A percentile compares a stretch with the other conserved stretches of the same genome.
Conservation (phyloP, 2,888 invertebrate genomes). For the Acanthococcus lagerstroemiae region DNA sequence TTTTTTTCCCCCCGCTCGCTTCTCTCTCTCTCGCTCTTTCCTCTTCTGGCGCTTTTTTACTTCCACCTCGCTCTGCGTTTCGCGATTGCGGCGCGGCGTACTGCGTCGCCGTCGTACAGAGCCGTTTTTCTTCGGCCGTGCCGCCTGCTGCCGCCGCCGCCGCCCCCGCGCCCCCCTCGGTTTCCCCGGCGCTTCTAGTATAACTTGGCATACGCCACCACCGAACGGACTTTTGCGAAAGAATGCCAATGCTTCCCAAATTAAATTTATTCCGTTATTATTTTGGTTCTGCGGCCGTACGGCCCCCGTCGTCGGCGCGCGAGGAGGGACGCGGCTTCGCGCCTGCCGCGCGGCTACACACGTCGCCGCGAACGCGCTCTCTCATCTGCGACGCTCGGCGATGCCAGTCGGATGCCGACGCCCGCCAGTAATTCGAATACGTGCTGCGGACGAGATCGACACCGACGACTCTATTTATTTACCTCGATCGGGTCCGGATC, state of each 20-base stretch:
- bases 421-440: no score
- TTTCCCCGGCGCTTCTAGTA: background rate
- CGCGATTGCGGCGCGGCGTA: constrained; percentile 13
- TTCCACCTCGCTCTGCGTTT: constrained; percentile 1
- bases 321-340: no score
- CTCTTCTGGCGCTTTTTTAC: no score
- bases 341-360: no score
- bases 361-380: no score
- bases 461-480: no score
- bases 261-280: background rate
- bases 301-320: no score
- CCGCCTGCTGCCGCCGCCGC: background rate
- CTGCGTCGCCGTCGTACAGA: constrained; percentile 24
- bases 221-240: constrained; percentile 24
- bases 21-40: background rate
- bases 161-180: background rate
- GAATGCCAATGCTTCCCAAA: constrained; percentile 26
- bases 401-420: no score
- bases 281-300: no score
- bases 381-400: no score
- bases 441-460: no score
- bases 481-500: no score
- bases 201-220: constrained; percentile 21
- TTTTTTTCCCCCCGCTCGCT: background rate
- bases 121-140: constrained; percentile 9